phyloP scores from a whole-genome alignment of 2,888 invertebrate species.

The Drosophila neonasuta region DNA sequence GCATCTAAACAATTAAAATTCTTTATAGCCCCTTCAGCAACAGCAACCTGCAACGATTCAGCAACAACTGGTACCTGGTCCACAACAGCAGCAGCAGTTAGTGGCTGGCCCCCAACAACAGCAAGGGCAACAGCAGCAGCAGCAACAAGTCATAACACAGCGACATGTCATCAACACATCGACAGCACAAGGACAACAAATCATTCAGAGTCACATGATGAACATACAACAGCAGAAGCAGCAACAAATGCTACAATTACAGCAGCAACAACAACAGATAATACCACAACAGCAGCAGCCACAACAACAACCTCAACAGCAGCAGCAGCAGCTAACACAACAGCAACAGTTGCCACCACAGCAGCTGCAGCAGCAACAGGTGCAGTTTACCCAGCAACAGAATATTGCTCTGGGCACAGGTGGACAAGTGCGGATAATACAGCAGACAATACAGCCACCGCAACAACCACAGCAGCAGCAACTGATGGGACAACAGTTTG shows the following conservation, averaged over 20 bases:
- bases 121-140: constrained; percentile 36
- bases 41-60: constrained; percentile 28
- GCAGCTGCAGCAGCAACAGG: constrained; percentile 63
- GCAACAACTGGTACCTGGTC: constrained; percentile 23
- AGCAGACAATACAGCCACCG: constrained; percentile 70
- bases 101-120: constrained; percentile 25
- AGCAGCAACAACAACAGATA: constrained; percentile 74
- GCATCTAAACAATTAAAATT: neutral
- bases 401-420: constrained; percentile 58
- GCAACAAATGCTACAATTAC: constrained; percentile 74
- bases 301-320: constrained; percentile 73
- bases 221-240: constrained; percentile 79
- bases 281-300: constrained; percentile 69
- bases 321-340: constrained; percentile 66
- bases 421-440: constrained; percentile 68
- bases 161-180: constrained; percentile 81
- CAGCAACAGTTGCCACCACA: constrained; percentile 37
- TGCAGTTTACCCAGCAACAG: constrained; percentile 73
- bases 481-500: constrained; percentile 48
- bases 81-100: constrained; percentile 59
- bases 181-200: constrained; percentile 81
- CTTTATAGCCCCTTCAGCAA: constrained; percentile 28
- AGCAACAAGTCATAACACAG: constrained; percentile 78
- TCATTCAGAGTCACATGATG: constrained; percentile 82
- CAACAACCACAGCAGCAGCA: constrained; percentile 58